Base-by-base conservation (phyloP, 2,113 vertebrate genomes). In the Lutjanus erythropterus region DNA sequence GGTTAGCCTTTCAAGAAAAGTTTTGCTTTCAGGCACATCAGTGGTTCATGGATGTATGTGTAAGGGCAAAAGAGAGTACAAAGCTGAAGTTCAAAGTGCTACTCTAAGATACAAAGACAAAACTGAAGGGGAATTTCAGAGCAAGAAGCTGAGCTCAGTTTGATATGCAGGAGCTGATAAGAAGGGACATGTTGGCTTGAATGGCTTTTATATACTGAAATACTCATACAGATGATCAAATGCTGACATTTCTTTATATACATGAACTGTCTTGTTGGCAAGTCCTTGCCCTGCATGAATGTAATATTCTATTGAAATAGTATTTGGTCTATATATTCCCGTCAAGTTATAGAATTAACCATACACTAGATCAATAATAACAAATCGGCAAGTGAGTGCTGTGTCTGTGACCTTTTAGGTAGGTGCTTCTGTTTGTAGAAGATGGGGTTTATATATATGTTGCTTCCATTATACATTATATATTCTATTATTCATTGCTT, bases 21-120 rank as follows among this genome's bases (percentile, higher is more conserved):
- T 46, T 77, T 75, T 62, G 12, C 73, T 84, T 74, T 74, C 59
- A 78, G 80, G 61, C 60, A 39, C 74, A 61, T 67, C 59, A 44
- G 25, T 76, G 61, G 53, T 53, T 85, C 15, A 67, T 47, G 75
- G 29, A 56, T 68, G 23, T 61, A 16, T 55, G 60, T 46, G 25
- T 47, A 37, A 80, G 74, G 72, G 80, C 19, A 49, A n/a, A 44
- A 47, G 50, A 68, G 44, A 58, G 80, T 84, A 90, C 80, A 82
- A 80, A 86, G 75, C 72, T 59, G 55, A 64, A 53, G 50, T 87
- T 91, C 74, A 87, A 80, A 87, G 73, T 50, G 58, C 18, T 78
- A 23, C 61, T 72, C 47, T 23, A 7, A 78, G 69, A 78, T 78
- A 41, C 69, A 41, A 74, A 78, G 83, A 78, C 42, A 76, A 75